Evolutionary conservation across 2,888 invertebrate genomes (phyloP).

Genomic region (Rhagonycha lutea): DNA sequence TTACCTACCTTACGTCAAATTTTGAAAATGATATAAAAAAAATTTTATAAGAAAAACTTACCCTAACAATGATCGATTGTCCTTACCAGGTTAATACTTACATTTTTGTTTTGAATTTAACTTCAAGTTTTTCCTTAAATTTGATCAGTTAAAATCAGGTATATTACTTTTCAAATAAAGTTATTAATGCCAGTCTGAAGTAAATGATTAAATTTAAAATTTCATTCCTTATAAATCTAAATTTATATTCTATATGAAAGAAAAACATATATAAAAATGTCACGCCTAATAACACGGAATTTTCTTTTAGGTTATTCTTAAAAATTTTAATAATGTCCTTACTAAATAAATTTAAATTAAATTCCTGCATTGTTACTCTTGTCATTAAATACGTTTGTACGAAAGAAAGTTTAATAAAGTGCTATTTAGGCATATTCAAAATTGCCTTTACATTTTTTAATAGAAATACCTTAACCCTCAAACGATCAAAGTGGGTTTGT

Average conservation of each 20-base stretch:
- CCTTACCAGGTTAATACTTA: not conserved
- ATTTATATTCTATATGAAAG: not conserved
- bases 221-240: not conserved
- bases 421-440: not conserved
- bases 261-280: not conserved
- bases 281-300: not conserved
- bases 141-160: not conserved
- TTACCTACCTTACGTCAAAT: not conserved
- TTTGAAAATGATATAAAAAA: not conserved
- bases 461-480: not conserved
- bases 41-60: too few relatives aligned
- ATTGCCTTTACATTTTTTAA: not conserved
- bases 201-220: not conserved
- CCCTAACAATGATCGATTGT: not conserved
- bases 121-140: not conserved
- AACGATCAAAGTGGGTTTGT: not conserved
- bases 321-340: not conserved
- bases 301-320: not conserved
- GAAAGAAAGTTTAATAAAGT: not conserved
- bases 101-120: not conserved
- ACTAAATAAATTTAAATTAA: not conserved
- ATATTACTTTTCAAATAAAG: not conserved
- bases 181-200: not conserved
- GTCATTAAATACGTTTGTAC: not conserved
- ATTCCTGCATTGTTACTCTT: not conserved